Conservation (phyloP, 2,797 vertebrate genomes). For the Sebastes oblongus region DNA sequence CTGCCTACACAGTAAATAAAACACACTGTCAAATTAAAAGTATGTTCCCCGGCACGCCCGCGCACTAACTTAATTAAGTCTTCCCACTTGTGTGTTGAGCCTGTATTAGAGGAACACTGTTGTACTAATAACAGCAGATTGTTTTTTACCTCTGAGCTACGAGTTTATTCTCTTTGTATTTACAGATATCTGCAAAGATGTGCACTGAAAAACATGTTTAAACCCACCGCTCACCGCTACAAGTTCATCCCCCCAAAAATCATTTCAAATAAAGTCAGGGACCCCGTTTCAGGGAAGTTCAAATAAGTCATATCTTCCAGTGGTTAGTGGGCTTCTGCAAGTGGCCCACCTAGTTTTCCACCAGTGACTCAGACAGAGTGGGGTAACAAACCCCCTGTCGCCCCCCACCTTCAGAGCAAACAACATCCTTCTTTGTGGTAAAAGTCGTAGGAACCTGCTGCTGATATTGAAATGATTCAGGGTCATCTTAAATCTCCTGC, state of each 20-base stretch:
- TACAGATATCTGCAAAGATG: not conserved
- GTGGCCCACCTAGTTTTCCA: constrained; percentile 65
- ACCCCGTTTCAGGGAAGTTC: constrained; percentile 15
- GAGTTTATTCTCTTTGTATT: not conserved
- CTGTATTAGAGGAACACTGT: not conserved
- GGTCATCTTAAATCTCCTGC: not conserved
- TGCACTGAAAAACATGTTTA: not conserved
- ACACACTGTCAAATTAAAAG: constrained; percentile 43
- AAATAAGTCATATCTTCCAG: constrained; percentile 54
- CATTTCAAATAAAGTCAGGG: not conserved
- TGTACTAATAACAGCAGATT: not conserved
- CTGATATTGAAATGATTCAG: constrained; percentile 8
- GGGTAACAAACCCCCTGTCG: constrained; percentile 43
- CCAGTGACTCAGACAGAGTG: constrained; percentile 62
- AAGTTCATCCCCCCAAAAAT: not conserved
- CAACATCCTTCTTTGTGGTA: constrained; percentile 18
- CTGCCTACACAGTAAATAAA: constrained; percentile 38
- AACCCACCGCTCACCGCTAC: not conserved
- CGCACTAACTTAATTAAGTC: constrained; percentile 26
- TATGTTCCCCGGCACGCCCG: constrained; percentile 12
- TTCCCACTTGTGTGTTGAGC: constrained; percentile 1
- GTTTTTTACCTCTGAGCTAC: not conserved
- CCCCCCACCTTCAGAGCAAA: not conserved
- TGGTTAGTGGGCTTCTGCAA: not conserved
- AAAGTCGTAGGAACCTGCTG: not conserved